phyloP scores from a whole-genome alignment of 1,140 invertebrate genomes.

The Heliconius hewitsoni region DNA sequence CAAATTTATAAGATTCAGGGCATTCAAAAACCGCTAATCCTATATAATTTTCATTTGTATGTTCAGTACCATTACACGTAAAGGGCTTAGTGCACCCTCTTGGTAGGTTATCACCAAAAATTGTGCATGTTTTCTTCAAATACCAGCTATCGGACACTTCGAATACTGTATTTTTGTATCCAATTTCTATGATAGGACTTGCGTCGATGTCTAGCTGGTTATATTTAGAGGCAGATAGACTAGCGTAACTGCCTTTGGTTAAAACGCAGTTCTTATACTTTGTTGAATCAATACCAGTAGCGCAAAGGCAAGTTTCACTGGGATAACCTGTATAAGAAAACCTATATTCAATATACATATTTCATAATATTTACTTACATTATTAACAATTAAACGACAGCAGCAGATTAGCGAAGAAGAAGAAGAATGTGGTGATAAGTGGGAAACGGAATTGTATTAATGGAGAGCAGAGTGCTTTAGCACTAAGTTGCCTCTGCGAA shows the following conservation, averaged over 20 bases:
- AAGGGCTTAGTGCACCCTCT: constrained; percentile 51
- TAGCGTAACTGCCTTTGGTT: constrained; percentile 43
- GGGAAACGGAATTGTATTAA: no score
- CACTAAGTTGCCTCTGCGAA: no score
- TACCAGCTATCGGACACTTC: constrained; percentile 53
- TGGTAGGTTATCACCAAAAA: constrained; percentile 52
- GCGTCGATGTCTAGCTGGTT: constrained; percentile 45
- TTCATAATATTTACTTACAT: no score
- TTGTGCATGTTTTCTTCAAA: constrained; percentile 56
- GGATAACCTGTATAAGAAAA: constrained; percentile 38
- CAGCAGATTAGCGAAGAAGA: no score
- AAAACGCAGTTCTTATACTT: constrained; percentile 49
- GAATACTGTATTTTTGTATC: constrained; percentile 50
- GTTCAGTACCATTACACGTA: constrained; percentile 44
- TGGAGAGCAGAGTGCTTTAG: no score
- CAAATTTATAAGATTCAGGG: constrained; percentile 15
- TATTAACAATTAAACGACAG: no score
- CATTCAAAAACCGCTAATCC: constrained; percentile 33
- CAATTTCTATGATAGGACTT: constrained; percentile 49
- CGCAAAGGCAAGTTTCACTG: constrained; percentile 48
- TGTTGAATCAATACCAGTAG: constrained; percentile 46
- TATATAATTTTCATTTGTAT: constrained; percentile 19
- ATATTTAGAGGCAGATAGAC: constrained; percentile 43
- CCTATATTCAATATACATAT: no score
- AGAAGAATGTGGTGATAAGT: no score